Evolutionary conservation across 2,797 vertebrate species (phyloP).

Genomic region (Chelon labrosus): DNA sequence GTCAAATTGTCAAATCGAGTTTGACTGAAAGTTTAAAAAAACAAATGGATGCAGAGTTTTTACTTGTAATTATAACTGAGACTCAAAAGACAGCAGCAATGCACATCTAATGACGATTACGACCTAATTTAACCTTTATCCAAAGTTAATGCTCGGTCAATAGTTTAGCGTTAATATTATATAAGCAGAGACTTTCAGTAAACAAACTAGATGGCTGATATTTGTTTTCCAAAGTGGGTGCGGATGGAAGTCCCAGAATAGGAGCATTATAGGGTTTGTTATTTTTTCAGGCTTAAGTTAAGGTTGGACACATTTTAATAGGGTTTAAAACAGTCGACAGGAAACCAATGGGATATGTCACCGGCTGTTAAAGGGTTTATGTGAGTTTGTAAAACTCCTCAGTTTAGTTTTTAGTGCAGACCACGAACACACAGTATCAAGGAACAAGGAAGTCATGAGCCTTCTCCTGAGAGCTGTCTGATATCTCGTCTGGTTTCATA

Average conservation of each 20-base stretch:
- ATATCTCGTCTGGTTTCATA: background rate
- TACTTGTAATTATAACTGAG: background rate
- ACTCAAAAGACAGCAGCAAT: background rate
- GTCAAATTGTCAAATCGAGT: background rate
- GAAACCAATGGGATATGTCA: background rate
- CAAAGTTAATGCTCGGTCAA: background rate
- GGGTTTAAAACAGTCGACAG: background rate
- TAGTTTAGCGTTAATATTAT: constrained; percentile 6
- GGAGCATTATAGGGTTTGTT: constrained; percentile 21
- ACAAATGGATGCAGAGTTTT: background rate
- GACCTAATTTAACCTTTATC: background rate
- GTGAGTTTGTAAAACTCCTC: constrained; percentile 1
- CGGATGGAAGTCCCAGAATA: constrained; percentile 11
- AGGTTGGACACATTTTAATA: background rate
- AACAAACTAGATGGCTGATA: background rate
- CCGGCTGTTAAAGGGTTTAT: constrained; percentile 1
- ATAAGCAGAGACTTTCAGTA: background rate
- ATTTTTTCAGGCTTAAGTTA: constrained; percentile 1
- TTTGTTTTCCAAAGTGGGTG: constrained; percentile 4
- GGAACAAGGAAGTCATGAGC: background rate
- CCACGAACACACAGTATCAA: constrained; percentile 5
- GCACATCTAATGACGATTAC: background rate
- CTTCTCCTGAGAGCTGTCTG: background rate
- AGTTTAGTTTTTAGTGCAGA: background rate
- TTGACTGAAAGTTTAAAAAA: constrained; percentile 3